Percentiles rank a stretch among this genome's conserved stretches.
These are phyloP conservation scores for Zeugodacus cucurbitae DNA, from an alignment of 1,140 invertebrate species.

Conservation along the genomic window DNA sequence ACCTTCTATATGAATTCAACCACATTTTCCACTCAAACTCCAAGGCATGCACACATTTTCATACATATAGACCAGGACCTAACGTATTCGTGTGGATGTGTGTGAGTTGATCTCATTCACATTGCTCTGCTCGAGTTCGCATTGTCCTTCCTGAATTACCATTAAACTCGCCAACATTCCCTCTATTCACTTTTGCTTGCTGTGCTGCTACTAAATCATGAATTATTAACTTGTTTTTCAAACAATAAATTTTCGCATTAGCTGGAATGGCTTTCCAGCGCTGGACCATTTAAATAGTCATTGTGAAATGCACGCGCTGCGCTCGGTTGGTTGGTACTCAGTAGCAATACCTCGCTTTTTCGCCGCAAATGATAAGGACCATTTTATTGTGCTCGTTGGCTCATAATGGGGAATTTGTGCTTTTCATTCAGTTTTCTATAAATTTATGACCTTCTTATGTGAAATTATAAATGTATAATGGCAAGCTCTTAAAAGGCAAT, in stretches of 20 bases:
- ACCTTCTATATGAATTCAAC: too few relatives aligned
- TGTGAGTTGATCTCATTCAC: background rate
- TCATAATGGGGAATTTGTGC: slow-evolving; percentile 32
- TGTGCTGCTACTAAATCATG: slow-evolving; percentile 21
- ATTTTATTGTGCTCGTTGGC: slow-evolving; percentile 19
- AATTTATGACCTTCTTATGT: slow-evolving; percentile 1
- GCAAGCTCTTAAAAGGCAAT: background rate
- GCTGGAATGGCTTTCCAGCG: slow-evolving; percentile 31
- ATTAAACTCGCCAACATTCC: background rate
- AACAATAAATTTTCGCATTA: slow-evolving; percentile 38
- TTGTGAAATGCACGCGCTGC: background rate
- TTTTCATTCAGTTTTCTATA: slow-evolving; percentile 24
- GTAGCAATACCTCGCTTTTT: background rate
- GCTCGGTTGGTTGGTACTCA: background rate
- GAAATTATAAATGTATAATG: slow-evolving; percentile 7
- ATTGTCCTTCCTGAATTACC: slow-evolving; percentile 22
- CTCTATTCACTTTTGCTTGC: background rate
- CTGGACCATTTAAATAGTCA: slow-evolving; percentile 24
- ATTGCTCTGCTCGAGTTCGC: background rate
- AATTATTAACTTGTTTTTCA: slow-evolving; percentile 39
- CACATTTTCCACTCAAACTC: too few relatives aligned
- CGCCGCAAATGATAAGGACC: slow-evolving; percentile 19
- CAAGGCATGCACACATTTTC: too few relatives aligned
- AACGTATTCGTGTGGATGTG: too few relatives aligned
- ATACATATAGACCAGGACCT: too few relatives aligned